Percentiles rank a stretch among this genome's conserved stretches.
phyloP scores from a whole-genome alignment of 1,140 invertebrate species.

The Drosophila novamexicana region DNA sequence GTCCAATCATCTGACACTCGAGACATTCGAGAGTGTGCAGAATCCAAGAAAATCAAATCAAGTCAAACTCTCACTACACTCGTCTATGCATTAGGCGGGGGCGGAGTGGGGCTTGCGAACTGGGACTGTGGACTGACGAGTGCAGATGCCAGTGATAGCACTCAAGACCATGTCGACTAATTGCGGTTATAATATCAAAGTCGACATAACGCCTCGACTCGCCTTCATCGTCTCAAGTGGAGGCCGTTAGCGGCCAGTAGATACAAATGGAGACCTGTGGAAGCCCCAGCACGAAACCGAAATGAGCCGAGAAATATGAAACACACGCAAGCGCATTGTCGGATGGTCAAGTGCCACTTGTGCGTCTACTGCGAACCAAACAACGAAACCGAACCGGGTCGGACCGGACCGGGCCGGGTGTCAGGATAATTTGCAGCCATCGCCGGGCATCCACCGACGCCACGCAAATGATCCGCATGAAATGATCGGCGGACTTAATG shows the following conservation, averaged over 20 bases:
- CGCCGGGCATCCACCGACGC: slow-evolving; percentile 13
- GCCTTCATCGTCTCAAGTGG: slow-evolving; percentile 44
- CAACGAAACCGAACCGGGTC: slow-evolving; percentile 10
- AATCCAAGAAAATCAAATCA: slow-evolving; percentile 60
- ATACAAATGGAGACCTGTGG: slow-evolving; percentile 5
- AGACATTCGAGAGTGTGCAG: slow-evolving; percentile 63
- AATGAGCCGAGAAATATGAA: slow-evolving; percentile 58
- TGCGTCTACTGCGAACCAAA: slow-evolving; percentile 21
- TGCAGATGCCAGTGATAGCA: slow-evolving; percentile 69
- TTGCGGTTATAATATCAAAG: slow-evolving; percentile 78
- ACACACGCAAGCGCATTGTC: slow-evolving; percentile 67
- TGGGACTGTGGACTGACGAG: slow-evolving; percentile 14
- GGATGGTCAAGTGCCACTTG: slow-evolving; percentile 71
- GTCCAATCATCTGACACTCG: slow-evolving; percentile 68
- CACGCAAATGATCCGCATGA: slow-evolving; percentile 66
- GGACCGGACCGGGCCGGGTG: slow-evolving; percentile 39
- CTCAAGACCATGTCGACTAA: slow-evolving; percentile 76
- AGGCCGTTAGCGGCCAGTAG: slow-evolving; percentile 32
- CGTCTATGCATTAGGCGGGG: slow-evolving; percentile 5
- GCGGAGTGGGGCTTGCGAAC: neutral
- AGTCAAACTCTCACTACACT: slow-evolving; percentile 63
- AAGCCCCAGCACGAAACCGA: slow-evolving; percentile 56
- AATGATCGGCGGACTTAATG: slow-evolving; percentile 68
- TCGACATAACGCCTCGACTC: slow-evolving; percentile 65
- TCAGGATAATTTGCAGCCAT: slow-evolving; percentile 71